Conservation (phyloP, 2,113 vertebrate species). For the Neolamprologus falcicula region DNA sequence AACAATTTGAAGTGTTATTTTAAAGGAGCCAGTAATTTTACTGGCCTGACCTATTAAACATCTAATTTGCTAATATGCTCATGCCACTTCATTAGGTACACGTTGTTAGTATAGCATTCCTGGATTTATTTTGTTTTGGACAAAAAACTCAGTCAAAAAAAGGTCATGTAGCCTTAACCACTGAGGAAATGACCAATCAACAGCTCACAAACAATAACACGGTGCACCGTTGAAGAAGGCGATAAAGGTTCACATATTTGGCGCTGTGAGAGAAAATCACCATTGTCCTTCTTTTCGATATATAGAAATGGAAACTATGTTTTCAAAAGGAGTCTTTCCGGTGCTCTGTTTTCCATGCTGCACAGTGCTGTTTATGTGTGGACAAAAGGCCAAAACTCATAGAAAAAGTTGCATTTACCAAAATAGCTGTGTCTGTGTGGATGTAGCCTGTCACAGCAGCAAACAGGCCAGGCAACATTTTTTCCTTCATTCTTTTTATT, state of each 20-base stretch:
- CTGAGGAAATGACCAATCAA: background rate
- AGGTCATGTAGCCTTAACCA: background rate
- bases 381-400: background rate
- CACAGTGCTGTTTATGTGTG: background rate
- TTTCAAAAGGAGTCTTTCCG: background rate
- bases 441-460: background rate
- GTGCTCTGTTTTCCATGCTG: background rate
- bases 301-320: background rate
- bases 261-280: accelerated
- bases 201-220: background rate
- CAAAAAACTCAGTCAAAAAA: background rate
- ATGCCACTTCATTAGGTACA: background rate
- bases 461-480: background rate
- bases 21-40: background rate
- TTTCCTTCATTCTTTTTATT: background rate
- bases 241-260: background rate
- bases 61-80: background rate
- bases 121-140: background rate
- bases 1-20: background rate
- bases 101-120: accelerated
- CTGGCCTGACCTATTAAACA: background rate
- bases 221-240: background rate
- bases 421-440: background rate
- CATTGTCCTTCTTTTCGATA: background rate
- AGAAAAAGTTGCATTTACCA: background rate